Conservation (phyloP, 2,797 vertebrate species). For the Ctenopoma kingsleyae region DNA sequence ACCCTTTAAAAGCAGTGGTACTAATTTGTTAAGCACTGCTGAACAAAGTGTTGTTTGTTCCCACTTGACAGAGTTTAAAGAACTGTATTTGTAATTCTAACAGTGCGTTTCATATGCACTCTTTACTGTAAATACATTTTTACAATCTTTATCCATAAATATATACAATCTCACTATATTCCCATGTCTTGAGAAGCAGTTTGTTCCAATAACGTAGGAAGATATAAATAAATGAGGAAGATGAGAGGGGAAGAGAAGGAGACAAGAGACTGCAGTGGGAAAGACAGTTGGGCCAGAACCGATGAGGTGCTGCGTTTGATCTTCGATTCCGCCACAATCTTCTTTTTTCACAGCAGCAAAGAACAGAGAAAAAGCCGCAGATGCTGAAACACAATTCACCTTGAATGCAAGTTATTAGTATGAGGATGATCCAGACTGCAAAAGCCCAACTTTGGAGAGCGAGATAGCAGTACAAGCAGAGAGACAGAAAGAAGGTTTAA, state of each 20-base stretch:
- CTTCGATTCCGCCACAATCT: constrained; percentile 45
- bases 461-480: constrained; percentile 15
- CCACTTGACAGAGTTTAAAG: constrained; percentile 6
- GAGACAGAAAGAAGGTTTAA: constrained; percentile 8
- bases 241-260: constrained; percentile 19
- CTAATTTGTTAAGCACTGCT: constrained; percentile 41
- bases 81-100: constrained; percentile 1
- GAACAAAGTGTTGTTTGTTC: constrained; percentile 44
- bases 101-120: background rate
- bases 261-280: constrained; percentile 31
- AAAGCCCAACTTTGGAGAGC: constrained; percentile 18
- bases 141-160: background rate
- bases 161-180: background rate
- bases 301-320: constrained; percentile 52
- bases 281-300: constrained; percentile 36
- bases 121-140: background rate
- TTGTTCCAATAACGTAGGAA: constrained; percentile 30
- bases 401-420: constrained; percentile 25
- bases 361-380: constrained; percentile 44
- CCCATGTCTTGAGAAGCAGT: constrained; percentile 13
- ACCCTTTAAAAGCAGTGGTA: constrained; percentile 53
- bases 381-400: constrained; percentile 46
- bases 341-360: constrained; percentile 28
- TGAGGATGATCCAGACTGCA: constrained; percentile 25
- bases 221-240: constrained; percentile 57